Conservation (phyloP, 2,113 vertebrate genomes). For the Platycercus adscitus region DNA sequence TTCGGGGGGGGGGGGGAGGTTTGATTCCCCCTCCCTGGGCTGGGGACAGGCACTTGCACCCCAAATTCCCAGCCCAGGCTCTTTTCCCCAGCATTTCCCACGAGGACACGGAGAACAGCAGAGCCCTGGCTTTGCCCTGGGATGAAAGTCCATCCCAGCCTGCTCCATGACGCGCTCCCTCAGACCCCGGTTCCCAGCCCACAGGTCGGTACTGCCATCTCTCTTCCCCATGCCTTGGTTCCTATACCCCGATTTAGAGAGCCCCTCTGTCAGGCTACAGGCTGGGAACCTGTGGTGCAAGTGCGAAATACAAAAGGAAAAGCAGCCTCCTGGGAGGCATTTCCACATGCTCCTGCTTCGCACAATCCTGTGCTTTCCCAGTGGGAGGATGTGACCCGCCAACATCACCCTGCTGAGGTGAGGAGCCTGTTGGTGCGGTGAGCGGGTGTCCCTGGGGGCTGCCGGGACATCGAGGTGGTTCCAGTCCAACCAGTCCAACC, state of each 20-base stretch:
- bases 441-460: background rate
- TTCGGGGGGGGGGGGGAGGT: background rate
- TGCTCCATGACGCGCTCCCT: background rate
- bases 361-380: rapidly evolving
- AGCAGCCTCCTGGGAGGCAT: background rate
- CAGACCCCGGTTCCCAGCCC: background rate
- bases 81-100: rapidly evolving
- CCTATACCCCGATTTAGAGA: background rate
- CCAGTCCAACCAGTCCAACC: background rate
- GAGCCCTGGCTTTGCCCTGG: background rate
- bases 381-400: background rate
- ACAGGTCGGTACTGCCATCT: background rate
- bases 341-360: rapidly evolving
- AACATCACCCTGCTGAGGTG: background rate
- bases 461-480: rapidly evolving
- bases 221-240: background rate
- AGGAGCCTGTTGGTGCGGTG: background rate
- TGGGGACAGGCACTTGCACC: background rate
- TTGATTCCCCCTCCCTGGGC: background rate
- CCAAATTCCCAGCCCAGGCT: background rate
- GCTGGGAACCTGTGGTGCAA: background rate
- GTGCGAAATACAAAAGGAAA: background rate
- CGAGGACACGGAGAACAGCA: rapidly evolving
- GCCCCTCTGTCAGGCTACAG: background rate
- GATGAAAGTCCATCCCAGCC: background rate